phyloP scores from a whole-genome alignment of 2,888 invertebrate genomes.

The Exocentrus adspersus region DNA sequence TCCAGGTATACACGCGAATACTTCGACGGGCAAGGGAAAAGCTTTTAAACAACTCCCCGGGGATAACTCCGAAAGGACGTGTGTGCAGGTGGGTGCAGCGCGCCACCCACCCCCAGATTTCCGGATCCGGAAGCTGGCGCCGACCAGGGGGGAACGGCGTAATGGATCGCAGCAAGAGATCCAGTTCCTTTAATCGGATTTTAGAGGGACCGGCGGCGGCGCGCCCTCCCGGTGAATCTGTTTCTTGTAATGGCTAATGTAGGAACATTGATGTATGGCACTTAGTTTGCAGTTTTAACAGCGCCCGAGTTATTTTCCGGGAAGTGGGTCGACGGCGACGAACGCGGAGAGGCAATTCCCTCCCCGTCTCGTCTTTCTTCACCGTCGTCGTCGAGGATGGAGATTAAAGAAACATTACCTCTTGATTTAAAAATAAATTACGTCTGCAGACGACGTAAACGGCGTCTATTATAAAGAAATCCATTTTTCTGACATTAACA shows the following conservation, averaged over 20 bases:
- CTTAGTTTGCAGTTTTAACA: conserved; percentile 47
- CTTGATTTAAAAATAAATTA: not conserved
- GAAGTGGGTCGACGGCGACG: conserved; percentile 17
- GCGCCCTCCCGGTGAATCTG: conserved; percentile 48
- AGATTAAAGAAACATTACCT: not conserved
- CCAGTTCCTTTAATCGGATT: conserved; percentile 60
- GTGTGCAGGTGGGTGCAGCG: conserved; percentile 25
- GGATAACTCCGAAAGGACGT: not conserved
- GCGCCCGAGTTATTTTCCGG: conserved; percentile 35
- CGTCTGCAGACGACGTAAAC: not conserved
- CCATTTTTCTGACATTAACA: too few relatives aligned
- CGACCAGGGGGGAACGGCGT: conserved; percentile 57
- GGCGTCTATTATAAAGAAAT: too few relatives aligned
- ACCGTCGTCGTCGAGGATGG: not conserved
- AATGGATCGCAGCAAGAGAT: conserved; percentile 59
- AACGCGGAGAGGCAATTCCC: too few relatives aligned
- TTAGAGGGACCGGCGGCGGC: conserved; percentile 47
- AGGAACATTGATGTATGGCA: conserved; percentile 49
- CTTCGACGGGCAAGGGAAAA: not conserved
- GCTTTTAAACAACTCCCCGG: conserved; percentile 24
- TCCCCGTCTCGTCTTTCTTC: not conserved
- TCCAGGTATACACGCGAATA: conserved; percentile 2
- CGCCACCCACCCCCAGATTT: conserved; percentile 54
- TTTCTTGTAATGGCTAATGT: conserved; percentile 56
- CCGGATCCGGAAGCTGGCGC: conserved; percentile 58